Evolutionary conservation across 2,797 vertebrate genomes (phyloP).

Genomic region (Enteromius argenteus): DNA sequence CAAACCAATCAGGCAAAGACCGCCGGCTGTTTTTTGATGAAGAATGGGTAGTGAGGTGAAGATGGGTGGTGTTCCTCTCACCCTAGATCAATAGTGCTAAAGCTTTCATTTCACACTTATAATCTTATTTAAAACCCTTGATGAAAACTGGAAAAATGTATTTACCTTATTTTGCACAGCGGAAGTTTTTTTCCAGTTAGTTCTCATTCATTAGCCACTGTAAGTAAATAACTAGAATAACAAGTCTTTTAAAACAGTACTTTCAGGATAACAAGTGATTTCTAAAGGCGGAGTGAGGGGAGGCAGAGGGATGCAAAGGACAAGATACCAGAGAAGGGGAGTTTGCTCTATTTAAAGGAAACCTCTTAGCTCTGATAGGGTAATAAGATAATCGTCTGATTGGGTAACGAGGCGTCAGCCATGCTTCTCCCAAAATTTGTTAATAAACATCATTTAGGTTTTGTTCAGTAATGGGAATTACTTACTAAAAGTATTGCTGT

Average conservation of each 20-base stretch:
- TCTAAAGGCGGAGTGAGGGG: too few species aligned
- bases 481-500: not conserved
- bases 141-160: not conserved
- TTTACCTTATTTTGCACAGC: not conserved
- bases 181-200: not conserved
- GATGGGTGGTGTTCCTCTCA: constrained; percentile 11
- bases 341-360: too few species aligned
- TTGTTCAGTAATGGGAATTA: not conserved
- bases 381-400: too few species aligned
- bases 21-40: constrained; percentile 46
- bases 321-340: too few species aligned
- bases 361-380: too few species aligned
- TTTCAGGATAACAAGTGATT: not conserved
- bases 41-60: constrained; percentile 26
- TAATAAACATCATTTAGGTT: too few species aligned
- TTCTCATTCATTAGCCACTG: not conserved
- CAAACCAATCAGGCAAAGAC: constrained; percentile 51
- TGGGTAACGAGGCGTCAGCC: too few species aligned
- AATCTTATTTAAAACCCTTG: not conserved
- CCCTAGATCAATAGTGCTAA: not conserved
- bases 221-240: not conserved
- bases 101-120: constrained; percentile 4
- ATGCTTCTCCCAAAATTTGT: too few species aligned
- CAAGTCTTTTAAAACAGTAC: too few species aligned
- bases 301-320: too few species aligned